Evolutionary conservation across 2,888 invertebrate species (phyloP), one percentile per base, ranked within the genome.

Genomic region (Phania funesta): DNA sequence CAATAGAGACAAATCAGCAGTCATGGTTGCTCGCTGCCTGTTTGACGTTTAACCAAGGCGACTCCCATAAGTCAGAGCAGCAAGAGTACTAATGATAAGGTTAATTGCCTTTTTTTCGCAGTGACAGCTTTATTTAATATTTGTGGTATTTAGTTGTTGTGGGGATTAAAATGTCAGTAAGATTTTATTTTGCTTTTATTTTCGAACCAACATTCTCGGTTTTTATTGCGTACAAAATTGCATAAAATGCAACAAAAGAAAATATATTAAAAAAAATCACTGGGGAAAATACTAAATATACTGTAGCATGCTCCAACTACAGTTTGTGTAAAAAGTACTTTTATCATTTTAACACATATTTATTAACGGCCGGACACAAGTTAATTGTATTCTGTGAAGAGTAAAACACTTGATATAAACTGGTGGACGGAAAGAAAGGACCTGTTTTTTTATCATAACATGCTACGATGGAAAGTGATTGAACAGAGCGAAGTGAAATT

Each of bases 151-250:
- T 38, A 41, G 38, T 60, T 65, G 52, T 52, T 64, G 54, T 38
- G 73, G 64, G 77, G 62, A 81, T 77, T 81, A 62, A 81, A 81
- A 77, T 62, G 62, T 67, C 41, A 77, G 76, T 81, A 76, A 76
- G 60, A 73, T 48, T 73, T 81, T 22, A n/a, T n/a, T 5, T 20
- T 32, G 22, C 1, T 32, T 26, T 24, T n/a, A 38, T 38, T 32
- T 32, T n/a, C n/a, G n/a, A n/a, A n/a, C n/a, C 1, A 32, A 32
- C 11, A 32, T 4, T 13, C 35, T 38, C n/a, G 35, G 13, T 38
- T 38, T 38, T 38, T 11, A 38, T n/a, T 38, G 13, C 13, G n/a
- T 38, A n/a, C 35, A 38, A 38, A 38, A 11, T 13, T n/a, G 35
- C 9, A 32, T 8, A 32, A 32, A 32, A 38, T 38, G 35, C n/a